Percentiles rank a stretch among this genome's conserved stretches.
These are phyloP conservation scores for Mechanitis mazaeus DNA, from an alignment of 2,888 invertebrate genomes.

Conservation along the genomic window DNA sequence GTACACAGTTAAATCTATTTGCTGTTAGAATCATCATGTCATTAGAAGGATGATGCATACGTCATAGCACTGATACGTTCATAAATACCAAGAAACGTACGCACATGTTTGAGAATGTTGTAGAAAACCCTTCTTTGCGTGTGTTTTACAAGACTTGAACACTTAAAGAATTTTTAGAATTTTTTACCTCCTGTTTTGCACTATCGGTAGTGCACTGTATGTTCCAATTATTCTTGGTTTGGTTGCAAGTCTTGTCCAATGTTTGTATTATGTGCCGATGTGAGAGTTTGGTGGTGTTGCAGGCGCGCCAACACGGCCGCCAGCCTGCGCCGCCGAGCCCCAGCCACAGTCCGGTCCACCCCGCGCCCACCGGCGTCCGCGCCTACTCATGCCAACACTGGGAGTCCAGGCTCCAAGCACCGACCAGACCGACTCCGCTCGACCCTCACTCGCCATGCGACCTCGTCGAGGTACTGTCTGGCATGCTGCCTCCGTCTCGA, in stretches of 20 bases:
- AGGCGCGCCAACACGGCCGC: conserved; percentile 77
- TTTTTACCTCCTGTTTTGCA: not conserved
- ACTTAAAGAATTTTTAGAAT: not conserved
- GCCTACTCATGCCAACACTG: conserved; percentile 78
- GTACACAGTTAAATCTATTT: conserved; percentile 25
- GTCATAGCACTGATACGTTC: conserved; percentile 24
- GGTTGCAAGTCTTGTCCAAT: too few relatives aligned
- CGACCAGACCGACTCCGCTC: conserved; percentile 66
- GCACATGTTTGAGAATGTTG: conserved; percentile 15
- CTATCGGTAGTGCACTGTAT: too few relatives aligned
- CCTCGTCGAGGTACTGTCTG: conserved; percentile 68
- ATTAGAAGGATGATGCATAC: conserved; percentile 21
- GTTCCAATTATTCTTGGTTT: too few relatives aligned
- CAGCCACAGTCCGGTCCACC: conserved; percentile 72
- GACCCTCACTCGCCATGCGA: conserved; percentile 65
- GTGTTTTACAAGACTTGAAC: not conserved
- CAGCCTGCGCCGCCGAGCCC: conserved; percentile 73
- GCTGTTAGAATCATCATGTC: conserved; percentile 24
- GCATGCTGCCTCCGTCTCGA: conserved; percentile 42
- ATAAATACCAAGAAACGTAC: conserved; percentile 17
- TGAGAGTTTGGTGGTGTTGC: conserved; percentile 18
- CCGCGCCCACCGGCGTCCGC: conserved; percentile 76
- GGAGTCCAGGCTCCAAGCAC: conserved; percentile 75
- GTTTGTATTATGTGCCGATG: conserved; percentile 8
- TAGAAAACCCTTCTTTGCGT: conserved; percentile 1